phyloP scores from a whole-genome alignment of 2,113 vertebrate genomes.

The Stigmatopora nigra region DNA sequence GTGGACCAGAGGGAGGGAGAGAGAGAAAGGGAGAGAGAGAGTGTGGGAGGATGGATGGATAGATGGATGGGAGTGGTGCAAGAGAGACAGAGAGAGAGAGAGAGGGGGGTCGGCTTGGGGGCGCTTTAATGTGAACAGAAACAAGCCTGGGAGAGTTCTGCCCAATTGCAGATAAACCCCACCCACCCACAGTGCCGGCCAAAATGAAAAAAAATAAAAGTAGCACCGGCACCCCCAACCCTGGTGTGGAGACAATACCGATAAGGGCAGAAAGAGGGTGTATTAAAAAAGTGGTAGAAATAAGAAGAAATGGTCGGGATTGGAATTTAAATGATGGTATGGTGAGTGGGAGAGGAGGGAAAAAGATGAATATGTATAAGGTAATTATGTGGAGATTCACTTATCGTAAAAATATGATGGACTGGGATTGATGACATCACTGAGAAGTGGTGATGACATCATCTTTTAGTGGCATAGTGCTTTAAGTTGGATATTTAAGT shows the following conservation, averaged over 20 bases:
- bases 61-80: not conserved
- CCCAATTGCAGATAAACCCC: constrained; percentile 52
- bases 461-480: too few relatives aligned
- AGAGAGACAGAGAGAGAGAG: constrained; percentile 18
- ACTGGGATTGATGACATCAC: too few relatives aligned
- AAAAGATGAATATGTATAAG: too few relatives aligned
- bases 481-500: too few relatives aligned
- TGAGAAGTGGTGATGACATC: too few relatives aligned
- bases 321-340: not conserved
- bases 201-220: too few relatives aligned
- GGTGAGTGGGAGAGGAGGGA: too few relatives aligned
- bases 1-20: constrained; percentile 40
- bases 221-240: constrained; percentile 12
- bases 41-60: not conserved
- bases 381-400: too few relatives aligned
- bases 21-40: constrained; percentile 13
- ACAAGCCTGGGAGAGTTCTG: constrained; percentile 45
- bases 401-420: too few relatives aligned
- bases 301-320: not conserved
- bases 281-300: constrained; percentile 2
- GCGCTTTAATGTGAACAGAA: constrained; percentile 24
- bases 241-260: constrained; percentile 52
- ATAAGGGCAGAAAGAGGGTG: constrained; percentile 14
- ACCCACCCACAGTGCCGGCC: constrained; percentile 42
- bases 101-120: too few relatives aligned